Percentiles rank a stretch among this genome's conserved stretches.
Evolutionary conservation across 2,113 vertebrate species (phyloP).

Genomic region (Heterocephalus glaber): DNA sequence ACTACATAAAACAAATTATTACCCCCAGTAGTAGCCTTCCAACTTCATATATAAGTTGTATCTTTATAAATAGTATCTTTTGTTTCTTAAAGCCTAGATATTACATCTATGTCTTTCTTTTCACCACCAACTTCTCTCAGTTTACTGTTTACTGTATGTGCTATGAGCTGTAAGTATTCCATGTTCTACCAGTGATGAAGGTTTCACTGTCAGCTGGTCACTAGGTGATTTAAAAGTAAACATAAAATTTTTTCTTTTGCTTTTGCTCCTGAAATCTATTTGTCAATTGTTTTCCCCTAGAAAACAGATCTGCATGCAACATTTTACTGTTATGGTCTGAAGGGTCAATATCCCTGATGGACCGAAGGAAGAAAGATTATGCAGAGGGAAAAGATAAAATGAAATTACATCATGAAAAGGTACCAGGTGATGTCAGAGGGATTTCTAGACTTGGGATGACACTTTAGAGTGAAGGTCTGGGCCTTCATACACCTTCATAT

Average conservation of each 20-base stretch:
- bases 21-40: not conserved
- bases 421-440: not conserved
- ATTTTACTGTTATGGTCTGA: not conserved
- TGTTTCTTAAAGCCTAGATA: not conserved
- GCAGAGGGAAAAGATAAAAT: not conserved
- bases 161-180: not conserved
- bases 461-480: not conserved
- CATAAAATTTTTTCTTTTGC: not conserved
- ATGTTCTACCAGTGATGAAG: not conserved
- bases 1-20: not conserved
- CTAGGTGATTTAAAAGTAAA: not conserved
- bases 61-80: not conserved
- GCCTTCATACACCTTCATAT: not conserved
- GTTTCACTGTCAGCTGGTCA: not conserved
- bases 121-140: not conserved
- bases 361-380: not conserved
- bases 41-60: not conserved
- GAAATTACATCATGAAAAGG: not conserved
- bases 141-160: not conserved
- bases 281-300: not conserved
- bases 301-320: not conserved
- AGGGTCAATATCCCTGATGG: not conserved
- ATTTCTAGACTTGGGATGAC: not conserved
- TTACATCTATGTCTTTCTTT: not conserved
- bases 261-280: not conserved